Evolutionary conservation across 2,888 invertebrate genomes (phyloP), one percentile per base, ranked within the genome.

Genomic region (Cynaeus angustus): DNA sequence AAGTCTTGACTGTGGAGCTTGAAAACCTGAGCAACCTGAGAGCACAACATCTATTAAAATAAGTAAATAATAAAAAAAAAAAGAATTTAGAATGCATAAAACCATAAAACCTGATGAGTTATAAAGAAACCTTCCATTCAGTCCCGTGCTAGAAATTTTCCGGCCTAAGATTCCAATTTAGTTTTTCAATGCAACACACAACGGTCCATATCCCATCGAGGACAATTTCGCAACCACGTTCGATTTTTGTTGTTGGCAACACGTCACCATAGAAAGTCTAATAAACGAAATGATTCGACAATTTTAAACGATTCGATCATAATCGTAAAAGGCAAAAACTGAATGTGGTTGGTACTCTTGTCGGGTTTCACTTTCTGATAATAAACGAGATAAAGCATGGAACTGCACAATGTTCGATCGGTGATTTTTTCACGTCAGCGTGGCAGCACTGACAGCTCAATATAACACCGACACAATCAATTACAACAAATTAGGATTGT

Each of bases 351-450:
- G 66, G 66, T 66, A 62, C 62, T 68, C 68, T 68, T 62, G 59
- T 41, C 45, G 38, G 53, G 65, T 69, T 69, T 69, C 69, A 69
- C 69, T 69, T 69, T 69, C 69, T 69, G 69, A 69, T 69, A 65
- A 69, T 69, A 65, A 65, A 50, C 52, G 58, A 45, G 69, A 69
- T 69, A 69, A 69, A 66, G 55, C 65, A 53, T 65, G 65, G 65
- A 50, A 38, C 53, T 43, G 37, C 45, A 65, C 64, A 65, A 67
- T 59, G 37, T 38, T 52, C 65, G 37, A 58, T 13, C 41, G 66
- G 58, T 9, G 48, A 58, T 52, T 67, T 67, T 67, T 59, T 52
- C 66, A 21, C 30, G 66, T 67, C 66, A 67, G 21, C 46, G 6
- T 26, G 33, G 28, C 33, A 58, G 56, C 58, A 48, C 10, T 37